Evolutionary conservation across 2,888 invertebrate species (phyloP), one percentile per base, ranked within the genome.

Genomic region (Dryocosmus kuriphilus): DNA sequence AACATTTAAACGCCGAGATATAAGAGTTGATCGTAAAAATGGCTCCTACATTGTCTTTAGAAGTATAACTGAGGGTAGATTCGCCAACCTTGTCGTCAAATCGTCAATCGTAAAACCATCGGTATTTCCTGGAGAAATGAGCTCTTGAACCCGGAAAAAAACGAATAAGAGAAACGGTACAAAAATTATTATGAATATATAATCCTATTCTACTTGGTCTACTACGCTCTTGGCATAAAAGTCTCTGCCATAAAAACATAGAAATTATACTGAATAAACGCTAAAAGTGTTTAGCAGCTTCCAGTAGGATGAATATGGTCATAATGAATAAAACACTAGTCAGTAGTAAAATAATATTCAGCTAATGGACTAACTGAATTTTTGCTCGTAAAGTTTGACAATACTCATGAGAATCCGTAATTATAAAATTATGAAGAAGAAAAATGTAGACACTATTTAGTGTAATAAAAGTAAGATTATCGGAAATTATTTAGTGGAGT

Each of bases 11-110:
- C 30, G 30, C 27, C 30, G 30, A 71, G 51, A 51, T n/a, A 71
- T 71, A 51, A 71, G 51, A 71, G 51, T n/a, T 8, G 51, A 71
- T 71, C 51, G 51, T 71, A 71, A 71, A 71, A 71, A 51, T 63
- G 35, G 8, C 16, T 30, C 24, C 71, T 71, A 71, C 51, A 71
- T 71, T 71, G 51, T 71, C 71, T 30, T 71, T 19, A 6, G 51
- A 71, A 51, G 27, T 22, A 19, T 30, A 51, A 71, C 67, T 32
- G 71, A 51, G 46, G 16, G 24, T 57, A 27, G 24, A 8, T n/a
- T n/a, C n/a, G 27, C 41, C 30, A 46, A 71, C 46, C 46, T 71
- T 46, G 71, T 71, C 51, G 46, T 71, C 30, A 71, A 71, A 71
- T 71, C 30, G 24, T 71, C 30, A 71, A 51, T 71, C 71, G 71